Conservation (phyloP, 2,113 vertebrate genomes). For the Sinocyclocheilus grahami region DNA sequence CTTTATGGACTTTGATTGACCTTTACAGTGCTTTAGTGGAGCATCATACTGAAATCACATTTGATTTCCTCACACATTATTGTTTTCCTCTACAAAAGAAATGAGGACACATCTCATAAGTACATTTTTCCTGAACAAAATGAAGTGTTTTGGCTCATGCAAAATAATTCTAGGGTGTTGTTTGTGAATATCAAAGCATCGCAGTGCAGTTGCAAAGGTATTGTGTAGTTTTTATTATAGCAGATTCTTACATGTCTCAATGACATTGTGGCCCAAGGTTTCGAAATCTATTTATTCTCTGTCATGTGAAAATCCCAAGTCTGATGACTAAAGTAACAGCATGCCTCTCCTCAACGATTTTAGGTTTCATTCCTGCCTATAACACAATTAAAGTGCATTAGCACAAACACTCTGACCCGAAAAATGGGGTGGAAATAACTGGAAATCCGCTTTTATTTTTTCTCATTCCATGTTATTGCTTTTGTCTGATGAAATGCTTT, state of each 20-base stretch:
- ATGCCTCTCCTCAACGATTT: too few relatives aligned
- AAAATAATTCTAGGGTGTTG: background rate
- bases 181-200: background rate
- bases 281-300: background rate
- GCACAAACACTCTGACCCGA: background rate
- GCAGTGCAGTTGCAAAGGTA: background rate
- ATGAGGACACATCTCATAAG: background rate
- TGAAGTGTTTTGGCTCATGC: background rate
- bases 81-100: background rate
- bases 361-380: too few relatives aligned
- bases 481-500: background rate
- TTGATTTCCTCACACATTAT: background rate
- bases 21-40: background rate
- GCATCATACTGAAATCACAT: background rate
- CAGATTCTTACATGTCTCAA: too few relatives aligned
- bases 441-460: background rate
- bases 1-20: background rate
- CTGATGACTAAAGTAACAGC: too few relatives aligned
- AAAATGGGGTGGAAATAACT: background rate
- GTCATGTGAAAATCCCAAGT: background rate
- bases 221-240: background rate
- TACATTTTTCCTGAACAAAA: background rate
- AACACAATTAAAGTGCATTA: background rate
- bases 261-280: background rate
- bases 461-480: background rate